Base-by-base conservation (phyloP, 2,888 invertebrate genomes). In the Lochmaea capreae region DNA sequence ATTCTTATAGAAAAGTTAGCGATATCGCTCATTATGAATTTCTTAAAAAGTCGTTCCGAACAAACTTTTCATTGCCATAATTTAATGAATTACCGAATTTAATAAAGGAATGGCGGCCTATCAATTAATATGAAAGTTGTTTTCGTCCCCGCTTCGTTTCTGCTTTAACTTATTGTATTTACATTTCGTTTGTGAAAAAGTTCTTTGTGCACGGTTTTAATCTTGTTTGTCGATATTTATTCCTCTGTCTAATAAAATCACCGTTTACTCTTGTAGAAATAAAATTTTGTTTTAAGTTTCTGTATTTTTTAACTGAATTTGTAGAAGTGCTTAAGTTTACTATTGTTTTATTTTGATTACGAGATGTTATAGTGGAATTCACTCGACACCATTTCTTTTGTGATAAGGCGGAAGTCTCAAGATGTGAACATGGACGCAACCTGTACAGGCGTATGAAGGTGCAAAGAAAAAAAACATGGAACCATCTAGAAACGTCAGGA, bases 11-110 rank as follows among this genome's bases (percentile, higher is more conserved):
- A 76, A 76, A 77, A 80, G 74, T 79, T 70, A 65, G 76, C 70
- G 76, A 81, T 77, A 81, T 80, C 79, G 77, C 80, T 82, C 82
- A 81, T 81, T 82, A 81, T 80, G 81, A 80, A 81, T 81, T 81
- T 82, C 79, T 81, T 80, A 79, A 80, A 83, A 81, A 82, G 73
- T 81, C 80, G 77, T 80, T 81, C 77, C 73, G 76, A 77, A 76
- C 70, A 78, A 78, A 79, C 78, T 81, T 83, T 82, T 82, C 78
- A 81, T 79, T 77, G 79, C 80, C 78, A 77, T 80, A 78, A 80
- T 81, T 81, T 79, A 82, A 81, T 80, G 82, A 82, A 82, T 82
- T 80, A 81, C 80, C 61, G 81, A 82, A 82, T 82, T 80, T 77
- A 77, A 78, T 78, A 77, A 77, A 76, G 75, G 74, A 74, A 75